These are phyloP conservation scores for Xerus rutilus DNA, from an alignment of 2,797 vertebrate genomes.

Conservation along the genomic window DNA sequence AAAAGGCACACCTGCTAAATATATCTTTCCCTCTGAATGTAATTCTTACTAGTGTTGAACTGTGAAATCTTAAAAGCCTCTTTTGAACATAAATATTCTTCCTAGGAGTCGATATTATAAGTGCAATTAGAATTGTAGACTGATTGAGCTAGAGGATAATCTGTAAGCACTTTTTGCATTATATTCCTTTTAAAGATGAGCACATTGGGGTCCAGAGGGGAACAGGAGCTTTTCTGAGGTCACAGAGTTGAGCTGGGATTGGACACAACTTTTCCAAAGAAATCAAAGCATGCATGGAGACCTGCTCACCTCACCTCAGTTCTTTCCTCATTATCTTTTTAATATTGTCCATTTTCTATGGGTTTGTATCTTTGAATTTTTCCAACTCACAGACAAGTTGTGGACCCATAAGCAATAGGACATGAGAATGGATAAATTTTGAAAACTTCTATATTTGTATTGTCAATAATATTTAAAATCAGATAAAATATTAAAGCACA, in stretches of 20 bases:
- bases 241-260: background rate
- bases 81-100: background rate
- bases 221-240: background rate
- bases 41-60: slow-evolving; percentile 38
- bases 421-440: background rate
- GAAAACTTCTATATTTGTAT: background rate
- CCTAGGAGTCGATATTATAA: background rate
- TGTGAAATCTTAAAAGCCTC: slow-evolving; percentile 26
- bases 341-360: background rate
- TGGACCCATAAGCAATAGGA: background rate
- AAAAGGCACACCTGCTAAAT: slow-evolving; percentile 66
- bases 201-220: background rate
- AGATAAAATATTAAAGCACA: background rate
- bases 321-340: background rate
- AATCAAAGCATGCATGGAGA: background rate
- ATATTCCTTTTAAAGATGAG: background rate
- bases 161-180: background rate
- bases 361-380: background rate
- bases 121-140: background rate
- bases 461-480: background rate
- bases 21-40: slow-evolving; percentile 34
- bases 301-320: background rate
- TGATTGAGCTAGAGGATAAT: background rate
- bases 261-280: background rate
- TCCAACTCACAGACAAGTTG: background rate